Evolutionary conservation across 2,888 invertebrate genomes (phyloP).

Genomic region (Pandemis corylana): DNA sequence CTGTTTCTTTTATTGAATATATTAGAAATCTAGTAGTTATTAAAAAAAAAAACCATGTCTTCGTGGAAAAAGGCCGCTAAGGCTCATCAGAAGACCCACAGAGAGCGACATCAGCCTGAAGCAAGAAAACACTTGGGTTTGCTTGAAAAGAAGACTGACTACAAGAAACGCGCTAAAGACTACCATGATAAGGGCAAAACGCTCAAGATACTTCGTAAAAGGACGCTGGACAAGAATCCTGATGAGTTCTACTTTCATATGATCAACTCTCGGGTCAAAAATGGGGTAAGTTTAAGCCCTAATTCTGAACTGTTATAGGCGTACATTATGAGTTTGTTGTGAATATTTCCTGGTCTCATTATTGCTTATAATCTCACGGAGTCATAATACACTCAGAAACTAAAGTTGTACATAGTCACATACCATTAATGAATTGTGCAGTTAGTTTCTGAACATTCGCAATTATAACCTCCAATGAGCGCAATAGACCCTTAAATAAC

Average conservation of each 20-base stretch:
- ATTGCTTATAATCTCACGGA: background rate
- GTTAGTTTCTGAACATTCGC: no score
- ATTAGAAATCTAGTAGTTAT: background rate
- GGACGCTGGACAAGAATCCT: slow-evolving; percentile 96
- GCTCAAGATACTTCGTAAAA: slow-evolving; percentile 91
- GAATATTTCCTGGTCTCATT: background rate
- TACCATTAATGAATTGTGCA: no score
- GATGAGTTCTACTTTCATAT: slow-evolving; percentile 99
- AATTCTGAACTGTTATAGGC: background rate
- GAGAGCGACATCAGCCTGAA: slow-evolving; percentile 94
- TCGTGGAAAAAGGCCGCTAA: slow-evolving; percentile 96
- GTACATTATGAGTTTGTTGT: background rate
- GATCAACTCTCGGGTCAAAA: slow-evolving; percentile 92
- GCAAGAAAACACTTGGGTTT: slow-evolving; percentile 91
- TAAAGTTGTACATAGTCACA: no score
- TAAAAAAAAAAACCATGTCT: slow-evolving; percentile 86
- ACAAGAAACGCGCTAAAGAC: slow-evolving; percentile 90
- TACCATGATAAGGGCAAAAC: slow-evolving; percentile 93
- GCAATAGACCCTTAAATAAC: background rate
- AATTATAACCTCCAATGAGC: no score
- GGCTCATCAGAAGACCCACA: slow-evolving; percentile 92
- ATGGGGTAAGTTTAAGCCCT: slow-evolving; percentile 73
- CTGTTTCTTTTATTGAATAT: background rate
- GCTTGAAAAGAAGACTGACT: slow-evolving; percentile 96
- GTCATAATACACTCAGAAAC: no score